phyloP scores from a whole-genome alignment of 2,113 vertebrate genomes.

The Chascanopsetta lugubris region DNA sequence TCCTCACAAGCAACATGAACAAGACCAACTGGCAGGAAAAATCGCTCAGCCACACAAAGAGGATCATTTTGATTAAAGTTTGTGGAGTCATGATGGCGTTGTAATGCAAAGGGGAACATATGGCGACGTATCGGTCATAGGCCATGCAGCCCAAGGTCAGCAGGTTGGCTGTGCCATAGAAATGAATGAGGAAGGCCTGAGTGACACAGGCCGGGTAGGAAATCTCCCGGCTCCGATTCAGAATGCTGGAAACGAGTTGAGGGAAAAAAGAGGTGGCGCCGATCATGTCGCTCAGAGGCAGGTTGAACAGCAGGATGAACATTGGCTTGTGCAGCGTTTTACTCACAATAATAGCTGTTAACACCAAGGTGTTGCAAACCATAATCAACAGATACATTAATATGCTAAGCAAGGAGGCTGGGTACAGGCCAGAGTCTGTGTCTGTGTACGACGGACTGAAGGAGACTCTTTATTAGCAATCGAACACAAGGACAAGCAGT shows the following conservation, averaged over 20 bases:
- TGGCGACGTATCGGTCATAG: constrained; percentile 74
- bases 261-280: constrained; percentile 71
- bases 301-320: constrained; percentile 71
- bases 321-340: constrained; percentile 72
- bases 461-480: not conserved
- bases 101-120: constrained; percentile 72
- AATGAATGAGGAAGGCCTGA: constrained; percentile 66
- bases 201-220: constrained; percentile 58
- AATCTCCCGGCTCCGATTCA: constrained; percentile 56
- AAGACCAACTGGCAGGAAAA: constrained; percentile 27
- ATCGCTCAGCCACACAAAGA: constrained; percentile 46
- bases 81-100: constrained; percentile 57
- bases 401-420: constrained; percentile 56
- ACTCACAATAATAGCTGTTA: constrained; percentile 54
- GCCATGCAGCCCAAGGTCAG: constrained; percentile 70
- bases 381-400: constrained; percentile 58
- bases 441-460: not conserved
- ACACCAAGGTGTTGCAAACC: constrained; percentile 59
- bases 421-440: constrained; percentile 48
- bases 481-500: not conserved
- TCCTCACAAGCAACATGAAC: constrained; percentile 15
- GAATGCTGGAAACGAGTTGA: constrained; percentile 55
- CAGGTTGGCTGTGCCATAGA: constrained; percentile 62
- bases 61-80: constrained; percentile 50
- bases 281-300: constrained; percentile 70